Evolutionary conservation across 2,888 invertebrate genomes (phyloP).

Genomic region (Prenolepis imparis): DNA sequence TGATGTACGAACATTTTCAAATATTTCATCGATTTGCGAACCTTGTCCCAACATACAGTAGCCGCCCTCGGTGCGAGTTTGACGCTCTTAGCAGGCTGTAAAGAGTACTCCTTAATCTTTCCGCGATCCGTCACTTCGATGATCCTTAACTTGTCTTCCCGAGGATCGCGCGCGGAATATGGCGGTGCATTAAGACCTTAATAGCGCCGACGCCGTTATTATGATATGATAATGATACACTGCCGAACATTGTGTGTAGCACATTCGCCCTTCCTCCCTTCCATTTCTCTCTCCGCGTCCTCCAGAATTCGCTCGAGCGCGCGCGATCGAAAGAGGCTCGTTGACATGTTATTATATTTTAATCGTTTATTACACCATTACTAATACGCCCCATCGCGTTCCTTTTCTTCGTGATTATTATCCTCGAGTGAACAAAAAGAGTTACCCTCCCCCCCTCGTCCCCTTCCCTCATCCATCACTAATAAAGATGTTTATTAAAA

Average conservation of each 20-base stretch:
- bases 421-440: conserved; percentile 7
- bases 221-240: conserved; percentile 82
- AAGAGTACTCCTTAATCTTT: conserved; percentile 68
- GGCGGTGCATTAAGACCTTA: conserved; percentile 78
- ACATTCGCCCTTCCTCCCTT: conserved; percentile 60
- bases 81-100: conserved; percentile 62
- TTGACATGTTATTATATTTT: conserved; percentile 59
- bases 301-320: conserved; percentile 32
- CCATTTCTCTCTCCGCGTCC: conserved; percentile 27
- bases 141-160: conserved; percentile 59
- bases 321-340: conserved; percentile 24
- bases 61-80: conserved; percentile 57
- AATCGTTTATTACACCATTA: conserved; percentile 52
- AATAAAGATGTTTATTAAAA: conserved; percentile 44
- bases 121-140: conserved; percentile 65
- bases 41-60: conserved; percentile 39
- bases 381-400: conserved; percentile 26
- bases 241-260: conserved; percentile 73
- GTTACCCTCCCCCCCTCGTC: not conserved
- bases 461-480: conserved; percentile 10
- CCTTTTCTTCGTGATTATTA: conserved; percentile 31
- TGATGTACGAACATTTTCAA: not conserved
- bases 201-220: conserved; percentile 81
- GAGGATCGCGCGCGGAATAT: conserved; percentile 58
- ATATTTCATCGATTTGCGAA: not conserved